These are phyloP conservation scores for Microcebus ravelobensis DNA, from an alignment of 2,113 vertebrate genomes.

Conservation along the genomic window DNA sequence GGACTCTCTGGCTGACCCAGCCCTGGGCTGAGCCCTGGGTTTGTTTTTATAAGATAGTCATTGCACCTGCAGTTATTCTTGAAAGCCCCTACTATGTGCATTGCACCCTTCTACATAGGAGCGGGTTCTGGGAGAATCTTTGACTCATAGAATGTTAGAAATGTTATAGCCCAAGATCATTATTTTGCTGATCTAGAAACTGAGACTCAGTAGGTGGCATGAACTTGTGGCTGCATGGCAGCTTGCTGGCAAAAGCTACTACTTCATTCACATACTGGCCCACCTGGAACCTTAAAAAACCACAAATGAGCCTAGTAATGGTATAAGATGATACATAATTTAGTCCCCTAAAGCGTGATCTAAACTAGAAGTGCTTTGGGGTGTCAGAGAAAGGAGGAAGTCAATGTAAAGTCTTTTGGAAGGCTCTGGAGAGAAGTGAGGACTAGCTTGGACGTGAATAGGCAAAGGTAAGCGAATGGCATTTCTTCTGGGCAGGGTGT, in stretches of 20 bases:
- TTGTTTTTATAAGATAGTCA: not conserved
- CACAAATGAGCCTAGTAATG: not conserved
- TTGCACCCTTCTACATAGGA: not conserved
- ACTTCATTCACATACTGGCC: not conserved
- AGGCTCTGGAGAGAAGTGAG: not conserved
- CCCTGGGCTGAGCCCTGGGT: not conserved
- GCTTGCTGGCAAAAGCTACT: not conserved
- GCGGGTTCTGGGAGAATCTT: not conserved
- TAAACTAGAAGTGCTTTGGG: not conserved
- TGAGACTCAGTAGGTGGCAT: not conserved
- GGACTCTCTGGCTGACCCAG: not conserved
- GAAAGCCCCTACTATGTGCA: not conserved
- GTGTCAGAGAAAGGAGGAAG: not conserved
- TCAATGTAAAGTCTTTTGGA: not conserved
- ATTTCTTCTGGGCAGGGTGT: not conserved
- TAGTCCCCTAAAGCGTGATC: not conserved
- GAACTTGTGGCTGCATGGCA: not conserved
- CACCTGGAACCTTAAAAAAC: not conserved
- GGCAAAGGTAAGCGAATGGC: not conserved
- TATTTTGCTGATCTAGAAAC: slow-evolving; percentile 7
- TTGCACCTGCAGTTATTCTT: not conserved
- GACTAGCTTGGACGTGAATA: not conserved
- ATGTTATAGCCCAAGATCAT: not conserved
- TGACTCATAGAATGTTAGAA: not conserved
- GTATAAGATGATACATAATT: not conserved